Evolutionary conservation across 2,888 invertebrate genomes (phyloP).

Genomic region (Hanleya hanleyi): DNA sequence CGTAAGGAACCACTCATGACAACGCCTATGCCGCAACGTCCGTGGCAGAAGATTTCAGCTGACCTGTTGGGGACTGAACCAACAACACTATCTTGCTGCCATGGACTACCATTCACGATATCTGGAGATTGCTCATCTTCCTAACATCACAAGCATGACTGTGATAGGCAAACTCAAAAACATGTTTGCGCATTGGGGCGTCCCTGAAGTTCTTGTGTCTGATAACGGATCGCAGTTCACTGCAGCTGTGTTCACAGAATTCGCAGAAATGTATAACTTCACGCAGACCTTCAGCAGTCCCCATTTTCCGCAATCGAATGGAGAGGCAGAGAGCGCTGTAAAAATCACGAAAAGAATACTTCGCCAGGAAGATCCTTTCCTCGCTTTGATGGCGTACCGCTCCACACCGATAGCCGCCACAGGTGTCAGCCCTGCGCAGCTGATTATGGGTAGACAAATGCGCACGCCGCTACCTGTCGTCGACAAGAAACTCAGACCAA

Average conservation of each 20-base stretch:
- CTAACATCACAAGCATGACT: constrained; percentile 12
- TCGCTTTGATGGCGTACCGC: constrained; percentile 24
- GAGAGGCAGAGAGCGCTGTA: constrained; percentile 33
- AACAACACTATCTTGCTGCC: constrained; percentile 23
- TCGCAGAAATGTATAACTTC: constrained; percentile 22
- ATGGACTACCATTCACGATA: constrained; percentile 38
- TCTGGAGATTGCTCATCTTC: constrained; percentile 26
- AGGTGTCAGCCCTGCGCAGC: constrained; percentile 20
- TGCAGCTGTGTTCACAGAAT: constrained; percentile 20
- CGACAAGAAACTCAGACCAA: not conserved
- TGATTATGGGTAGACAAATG: constrained; percentile 30
- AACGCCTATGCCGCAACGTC: constrained; percentile 26
- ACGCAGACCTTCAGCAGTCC: constrained; percentile 13
- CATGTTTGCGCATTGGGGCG: constrained; percentile 34
- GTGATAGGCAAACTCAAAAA: constrained; percentile 33
- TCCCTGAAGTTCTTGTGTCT: constrained; percentile 26
- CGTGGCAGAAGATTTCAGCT: constrained; percentile 36
- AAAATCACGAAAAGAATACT: constrained; percentile 33
- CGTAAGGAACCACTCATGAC: constrained; percentile 31
- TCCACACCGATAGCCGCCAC: constrained; percentile 21
- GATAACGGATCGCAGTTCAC: constrained; percentile 36
- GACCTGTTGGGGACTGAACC: constrained; percentile 34
- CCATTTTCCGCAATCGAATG: constrained; percentile 30
- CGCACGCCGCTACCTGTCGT: constrained; percentile 19
- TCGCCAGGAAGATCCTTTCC: constrained; percentile 19